These are phyloP conservation scores for Dicentrarchus labrax DNA, from an alignment of 2,113 vertebrate genomes.

Conservation along the genomic window DNA sequence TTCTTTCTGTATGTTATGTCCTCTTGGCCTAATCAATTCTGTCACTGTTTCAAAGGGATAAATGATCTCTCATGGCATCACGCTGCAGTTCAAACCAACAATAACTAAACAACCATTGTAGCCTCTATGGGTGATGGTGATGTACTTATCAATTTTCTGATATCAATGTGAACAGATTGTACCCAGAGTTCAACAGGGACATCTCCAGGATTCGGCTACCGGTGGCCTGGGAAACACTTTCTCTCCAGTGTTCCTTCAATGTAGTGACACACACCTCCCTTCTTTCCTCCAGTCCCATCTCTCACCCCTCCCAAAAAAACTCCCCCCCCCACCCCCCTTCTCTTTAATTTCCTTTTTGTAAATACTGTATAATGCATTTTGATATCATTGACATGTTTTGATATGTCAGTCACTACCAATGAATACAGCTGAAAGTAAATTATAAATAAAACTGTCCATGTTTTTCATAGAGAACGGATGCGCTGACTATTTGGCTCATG, in stretches of 20 bases:
- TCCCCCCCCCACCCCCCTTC: conserved; percentile 4
- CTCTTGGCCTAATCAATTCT: conserved; percentile 44
- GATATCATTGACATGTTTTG: conserved; percentile 90
- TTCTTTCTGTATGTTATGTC: conserved; percentile 42
- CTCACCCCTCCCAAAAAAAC: neutral
- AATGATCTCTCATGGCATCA: conserved; percentile 35
- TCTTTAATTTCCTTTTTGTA: conserved; percentile 78
- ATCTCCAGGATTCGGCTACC: conserved; percentile 63
- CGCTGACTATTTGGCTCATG: conserved; percentile 73
- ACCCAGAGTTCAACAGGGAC: conserved; percentile 54
- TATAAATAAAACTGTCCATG: conserved; percentile 85
- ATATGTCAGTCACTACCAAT: conserved; percentile 88
- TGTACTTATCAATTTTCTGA: conserved; percentile 64
- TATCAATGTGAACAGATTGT: conserved; percentile 67
- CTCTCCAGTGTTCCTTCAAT: conserved; percentile 53
- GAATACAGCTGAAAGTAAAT: conserved; percentile 86
- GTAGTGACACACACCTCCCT: conserved; percentile 64
- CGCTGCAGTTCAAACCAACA: conserved; percentile 52
- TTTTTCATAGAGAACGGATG: conserved; percentile 84
- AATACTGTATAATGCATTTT: conserved; percentile 89
- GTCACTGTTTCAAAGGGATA: conserved; percentile 60
- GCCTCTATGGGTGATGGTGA: conserved; percentile 60
- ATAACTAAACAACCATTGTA: conserved; percentile 56
- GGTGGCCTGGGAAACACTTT: conserved; percentile 52
- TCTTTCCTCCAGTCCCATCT: conserved; percentile 36